phyloP scores from a whole-genome alignment of 2,888 invertebrate species.

The Apamea sordens region DNA sequence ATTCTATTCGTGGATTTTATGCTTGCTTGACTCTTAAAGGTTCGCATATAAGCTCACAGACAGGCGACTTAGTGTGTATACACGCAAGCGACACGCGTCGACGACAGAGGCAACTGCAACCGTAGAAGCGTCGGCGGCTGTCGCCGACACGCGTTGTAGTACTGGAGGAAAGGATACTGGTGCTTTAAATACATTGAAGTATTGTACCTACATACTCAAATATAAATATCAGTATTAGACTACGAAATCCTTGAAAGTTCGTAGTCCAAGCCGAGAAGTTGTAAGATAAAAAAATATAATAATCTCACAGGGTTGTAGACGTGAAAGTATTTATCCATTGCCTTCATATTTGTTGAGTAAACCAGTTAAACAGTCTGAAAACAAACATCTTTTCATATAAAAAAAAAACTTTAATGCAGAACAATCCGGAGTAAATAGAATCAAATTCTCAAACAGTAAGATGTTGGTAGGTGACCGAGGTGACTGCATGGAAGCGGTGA shows the following conservation, averaged over 20 bases:
- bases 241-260: not conserved
- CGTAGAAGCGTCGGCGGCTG: too few species aligned
- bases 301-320: slow-evolving; percentile 73
- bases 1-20: not conserved
- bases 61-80: not conserved
- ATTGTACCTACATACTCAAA: not conserved
- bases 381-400: slow-evolving; percentile 52
- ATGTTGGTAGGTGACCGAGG: not conserved
- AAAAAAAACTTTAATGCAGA: not conserved
- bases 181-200: not conserved
- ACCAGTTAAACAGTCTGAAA: slow-evolving; percentile 72
- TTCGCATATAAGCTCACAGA: not conserved
- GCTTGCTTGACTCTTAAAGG: not conserved
- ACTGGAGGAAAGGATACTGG: not conserved
- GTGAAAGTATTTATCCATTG: slow-evolving; percentile 68
- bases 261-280: slow-evolving; percentile 1
- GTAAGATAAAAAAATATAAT: slow-evolving; percentile 31
- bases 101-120: too few species aligned
- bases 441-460: not conserved
- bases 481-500: not conserved
- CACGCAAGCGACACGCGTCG: not conserved
- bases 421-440: not conserved
- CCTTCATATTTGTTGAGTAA: slow-evolving; percentile 60
- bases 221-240: not conserved
- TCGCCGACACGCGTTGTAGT: too few species aligned